These are phyloP conservation scores for Oenanthe melanoleuca DNA, from an alignment of 2,113 vertebrate species.

Conservation along the genomic window DNA sequence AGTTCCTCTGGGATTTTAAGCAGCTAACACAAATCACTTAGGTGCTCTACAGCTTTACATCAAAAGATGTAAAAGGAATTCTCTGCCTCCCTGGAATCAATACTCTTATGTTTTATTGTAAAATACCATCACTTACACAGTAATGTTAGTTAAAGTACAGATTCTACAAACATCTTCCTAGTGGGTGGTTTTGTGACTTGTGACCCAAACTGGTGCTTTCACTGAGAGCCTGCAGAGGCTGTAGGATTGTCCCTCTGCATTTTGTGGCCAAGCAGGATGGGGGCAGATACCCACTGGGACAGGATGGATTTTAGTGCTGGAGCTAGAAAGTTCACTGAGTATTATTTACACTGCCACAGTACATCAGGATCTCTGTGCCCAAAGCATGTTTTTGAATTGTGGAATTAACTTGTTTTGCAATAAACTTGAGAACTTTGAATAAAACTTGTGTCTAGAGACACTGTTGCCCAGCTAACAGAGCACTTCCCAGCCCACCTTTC, in stretches of 20 bases:
- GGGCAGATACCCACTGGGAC: not conserved
- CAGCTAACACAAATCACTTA: not conserved
- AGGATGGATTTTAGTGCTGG: not conserved
- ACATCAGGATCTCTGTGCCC: not conserved
- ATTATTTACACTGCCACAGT: not conserved
- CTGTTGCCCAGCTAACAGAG: not conserved
- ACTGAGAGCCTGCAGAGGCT: not conserved
- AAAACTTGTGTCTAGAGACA: not conserved
- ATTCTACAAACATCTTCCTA: not conserved
- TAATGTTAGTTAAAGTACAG: not conserved
- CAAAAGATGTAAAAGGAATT: not conserved
- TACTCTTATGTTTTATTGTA: not conserved
- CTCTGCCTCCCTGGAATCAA: not conserved
- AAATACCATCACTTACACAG: not conserved
- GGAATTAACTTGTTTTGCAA: not conserved
- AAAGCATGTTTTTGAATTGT: not conserved
- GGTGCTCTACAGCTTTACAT: not conserved
- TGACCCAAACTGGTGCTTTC: not conserved
- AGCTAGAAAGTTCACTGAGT: not conserved
- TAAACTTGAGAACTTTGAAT: not conserved
- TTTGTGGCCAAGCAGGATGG: not conserved
- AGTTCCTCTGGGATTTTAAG: not conserved
- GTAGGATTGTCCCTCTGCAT: not conserved
- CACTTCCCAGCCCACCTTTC: not conserved
- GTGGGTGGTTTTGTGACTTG: not conserved